Conservation (phyloP, 2,888 invertebrate genomes). For the Pomacea canaliculata region DNA sequence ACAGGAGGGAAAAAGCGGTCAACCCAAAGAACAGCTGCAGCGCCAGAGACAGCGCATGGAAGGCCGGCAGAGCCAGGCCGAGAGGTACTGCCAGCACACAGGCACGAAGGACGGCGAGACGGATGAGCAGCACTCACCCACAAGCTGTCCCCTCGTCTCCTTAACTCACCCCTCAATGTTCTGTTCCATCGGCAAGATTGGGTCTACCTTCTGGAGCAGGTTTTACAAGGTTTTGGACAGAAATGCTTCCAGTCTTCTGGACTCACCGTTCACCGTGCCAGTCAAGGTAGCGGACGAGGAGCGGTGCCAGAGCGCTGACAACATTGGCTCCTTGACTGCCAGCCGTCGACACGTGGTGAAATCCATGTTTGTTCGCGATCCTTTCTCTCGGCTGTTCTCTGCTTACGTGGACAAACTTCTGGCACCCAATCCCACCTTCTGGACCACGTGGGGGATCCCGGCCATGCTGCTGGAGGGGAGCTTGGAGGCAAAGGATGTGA, state of each 20-base stretch:
- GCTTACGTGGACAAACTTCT: constrained; percentile 1
- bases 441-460: neutral
- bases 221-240: neutral
- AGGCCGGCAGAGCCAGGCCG: too few relatives aligned
- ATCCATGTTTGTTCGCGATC: neutral
- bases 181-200: neutral
- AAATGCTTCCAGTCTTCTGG: neutral
- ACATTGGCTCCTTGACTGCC: neutral
- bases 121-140: too few relatives aligned
- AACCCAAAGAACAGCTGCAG: too few relatives aligned
- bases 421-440: neutral
- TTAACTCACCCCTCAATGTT: too few relatives aligned
- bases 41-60: too few relatives aligned
- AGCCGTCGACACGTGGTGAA: neutral
- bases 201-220: neutral
- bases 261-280: neutral
- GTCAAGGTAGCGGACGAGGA: neutral
- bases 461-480: neutral
- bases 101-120: too few relatives aligned
- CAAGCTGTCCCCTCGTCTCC: too few relatives aligned
- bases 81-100: too few relatives aligned
- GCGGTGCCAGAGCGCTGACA: neutral
- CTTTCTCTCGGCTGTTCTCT: neutral
- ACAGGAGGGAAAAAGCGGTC: too few relatives aligned
- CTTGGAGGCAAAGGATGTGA: neutral